Evolutionary conservation across 2,113 vertebrate genomes (phyloP), one percentile per base, ranked within the genome.

Genomic region (Chlorodrepanis virens): DNA sequence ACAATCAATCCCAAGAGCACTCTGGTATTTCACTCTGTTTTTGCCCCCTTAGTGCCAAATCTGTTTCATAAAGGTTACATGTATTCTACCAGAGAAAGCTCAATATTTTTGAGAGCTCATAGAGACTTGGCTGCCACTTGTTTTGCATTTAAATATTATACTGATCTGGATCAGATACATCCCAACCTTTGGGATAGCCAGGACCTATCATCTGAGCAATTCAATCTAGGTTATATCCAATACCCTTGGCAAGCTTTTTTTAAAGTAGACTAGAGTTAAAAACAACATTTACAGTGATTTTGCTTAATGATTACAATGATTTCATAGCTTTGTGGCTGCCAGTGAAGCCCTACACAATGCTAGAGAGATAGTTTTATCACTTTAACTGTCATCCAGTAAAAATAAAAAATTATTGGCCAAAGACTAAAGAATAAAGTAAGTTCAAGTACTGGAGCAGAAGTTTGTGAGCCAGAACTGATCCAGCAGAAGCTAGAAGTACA

Each of bases 381-480:
- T 95, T 88, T 39, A 93, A 53, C 70, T 93, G 63, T 89, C 85
- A 86, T 75, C 72, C 90, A 92, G 79, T 83, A 88, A 96, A 96
- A 96, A 86, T 68, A 96, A 93, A 83, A 83, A 88, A 70, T 22
- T 90, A 94, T 81, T 92, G 82, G 40, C 65, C 82, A 88, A 71
- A 90, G 67, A 80, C 65, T 61, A 76, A 93, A 88, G 87, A 64
- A 95, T 74, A 70, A 90, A 97, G 42, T 49, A 93, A 93, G 90
- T 93, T 96, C 93, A 96, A 93, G 65, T 81, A 75, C 25, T 75
- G 83, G 83, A 91, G 80, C 80, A 83, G 86, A 89, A 90, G 29
- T 96, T 84, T 97, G 95, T 92, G 86, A 97, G 92, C 56, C 93
- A 96, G 90, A 95, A 95, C 90, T 88, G 87, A 96, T 83, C 88